Evolutionary conservation across 2,797 vertebrate species (phyloP).

Genomic region (Carcharodon carcharias): DNA sequence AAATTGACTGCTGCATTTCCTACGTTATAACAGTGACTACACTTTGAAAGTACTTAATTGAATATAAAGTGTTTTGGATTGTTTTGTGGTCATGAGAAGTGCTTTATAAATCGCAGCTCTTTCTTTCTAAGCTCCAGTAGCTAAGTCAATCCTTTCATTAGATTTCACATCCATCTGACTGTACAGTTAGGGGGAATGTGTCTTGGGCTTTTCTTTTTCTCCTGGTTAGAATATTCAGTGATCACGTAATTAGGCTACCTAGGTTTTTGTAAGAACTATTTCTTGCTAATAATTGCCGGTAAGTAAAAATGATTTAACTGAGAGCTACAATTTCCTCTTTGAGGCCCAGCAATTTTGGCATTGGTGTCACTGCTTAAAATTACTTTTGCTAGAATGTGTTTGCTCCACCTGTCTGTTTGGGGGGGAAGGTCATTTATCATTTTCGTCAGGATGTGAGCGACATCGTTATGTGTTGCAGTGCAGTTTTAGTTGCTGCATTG

Average conservation of each 20-base stretch:
- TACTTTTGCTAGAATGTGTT: background rate
- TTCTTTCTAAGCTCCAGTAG: background rate
- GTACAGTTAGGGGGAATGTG: background rate
- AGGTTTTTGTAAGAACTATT: background rate
- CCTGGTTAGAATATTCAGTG: background rate
- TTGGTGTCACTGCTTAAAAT: background rate
- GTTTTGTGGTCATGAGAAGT: background rate
- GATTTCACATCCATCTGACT: background rate
- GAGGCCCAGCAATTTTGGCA: background rate
- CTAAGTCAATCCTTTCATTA: background rate
- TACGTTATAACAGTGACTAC: background rate
- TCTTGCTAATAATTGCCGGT: background rate
- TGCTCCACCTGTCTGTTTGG: background rate
- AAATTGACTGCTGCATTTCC: background rate
- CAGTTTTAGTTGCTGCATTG: background rate
- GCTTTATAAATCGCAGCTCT: background rate
- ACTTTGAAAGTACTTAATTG: background rate
- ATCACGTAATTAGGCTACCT: background rate
- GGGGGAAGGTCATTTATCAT: background rate
- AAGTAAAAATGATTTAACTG: background rate
- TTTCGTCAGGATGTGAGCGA: background rate
- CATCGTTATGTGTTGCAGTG: background rate
- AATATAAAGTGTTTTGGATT: background rate
- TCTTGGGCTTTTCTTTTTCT: too few species aligned
- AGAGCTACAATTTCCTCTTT: background rate